Base-by-base conservation (phyloP, 2,113 vertebrate genomes). In the Lamprologus tigripictilis region DNA sequence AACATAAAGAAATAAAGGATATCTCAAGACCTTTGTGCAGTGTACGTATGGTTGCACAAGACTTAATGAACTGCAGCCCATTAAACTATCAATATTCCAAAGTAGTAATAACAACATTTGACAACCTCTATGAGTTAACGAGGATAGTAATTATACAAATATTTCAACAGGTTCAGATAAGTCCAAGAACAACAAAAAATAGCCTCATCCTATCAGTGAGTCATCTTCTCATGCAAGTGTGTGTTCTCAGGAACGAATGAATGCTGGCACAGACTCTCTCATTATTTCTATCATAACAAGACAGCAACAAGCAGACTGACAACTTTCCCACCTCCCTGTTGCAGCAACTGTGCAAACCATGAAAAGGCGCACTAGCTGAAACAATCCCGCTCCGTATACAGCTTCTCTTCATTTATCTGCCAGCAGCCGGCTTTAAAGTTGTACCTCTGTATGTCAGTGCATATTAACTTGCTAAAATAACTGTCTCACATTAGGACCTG, bases 21-120 rank as follows among this genome's bases (percentile, higher is more conserved):
- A 17, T 17, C 71, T 76, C 3, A 19, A 19, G 42, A 28, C 16
- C 23, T 76, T 3, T 49, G 42, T 47, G 16, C 71, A 31, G 14
- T 31, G 23, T 76, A 1, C 9, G 5, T 31, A 49, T 28, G 5
- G 0, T 28, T 73, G 40, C 16, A 0, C 40, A 76, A 76, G 4
- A 5, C 23, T 47, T 73, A 73, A 23, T 45, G 23, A 49, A 17
- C 23, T 47, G 71, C 42, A 76, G 3, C 16, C 21, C 16, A 19
- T 76, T 76, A 76, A 47, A 76, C 33, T 42, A 71, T 71, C n/a
- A 23, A 71, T 71, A 42, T 26, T 73, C 35, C 37, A 42, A 17
- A 73, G 21, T 26, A 45, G 37, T 42, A 73, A 73, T 68, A 73
- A 73, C 66, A 73, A 45, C 66, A 73, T 42, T 37, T 68, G 61